Evolutionary conservation across 2,113 vertebrate genomes (phyloP), one percentile per base, ranked within the genome.

Genomic region (Pyxicephalus adspersus): DNA sequence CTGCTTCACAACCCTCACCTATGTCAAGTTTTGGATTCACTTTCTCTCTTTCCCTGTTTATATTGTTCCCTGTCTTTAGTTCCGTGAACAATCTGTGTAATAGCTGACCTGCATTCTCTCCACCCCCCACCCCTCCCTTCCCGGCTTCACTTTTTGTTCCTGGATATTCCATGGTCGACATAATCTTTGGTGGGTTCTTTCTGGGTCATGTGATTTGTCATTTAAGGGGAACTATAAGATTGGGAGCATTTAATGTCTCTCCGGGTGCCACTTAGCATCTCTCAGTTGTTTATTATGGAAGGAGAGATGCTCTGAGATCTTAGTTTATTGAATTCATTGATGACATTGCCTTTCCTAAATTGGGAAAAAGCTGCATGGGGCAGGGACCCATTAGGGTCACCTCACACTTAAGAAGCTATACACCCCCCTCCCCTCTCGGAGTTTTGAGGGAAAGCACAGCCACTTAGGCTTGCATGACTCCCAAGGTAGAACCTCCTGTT

Each of bases 401-500:
- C 60, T 73, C 58, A 60, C 58, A 34, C 68, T 29, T 74, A 45
- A 70, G 19, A 50, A 25, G 16, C 23, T 81, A 34, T 64, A 73
- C 50, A 54, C 58, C 68, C 58, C 28, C 55, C 77, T 80, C 58
- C 28, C 55, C 77, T 80, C 58, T 81, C n/a, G 55, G 45, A 65
- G 19, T n/a, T 22, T 54, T 65, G 5, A 87, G 88, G 85, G 83
- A 86, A 80, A 83, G 83, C 86, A 86, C 83, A 87, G 87, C 83
- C 90, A 89, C 89, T 89, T 94, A 87, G 90, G 93, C 90, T 95
- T 96, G 97, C 97, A 99, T 99, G 97, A 89, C 91, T 89, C 89
- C 93, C 72, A 87, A 91, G 93, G 89, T 94, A 94, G 95, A 98
- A 95, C 93, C 93, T 97, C 92, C 95, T 99, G 96, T 99, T 98